Conservation (phyloP, 2,113 vertebrate species). For the Takifugu bimaculatus region DNA sequence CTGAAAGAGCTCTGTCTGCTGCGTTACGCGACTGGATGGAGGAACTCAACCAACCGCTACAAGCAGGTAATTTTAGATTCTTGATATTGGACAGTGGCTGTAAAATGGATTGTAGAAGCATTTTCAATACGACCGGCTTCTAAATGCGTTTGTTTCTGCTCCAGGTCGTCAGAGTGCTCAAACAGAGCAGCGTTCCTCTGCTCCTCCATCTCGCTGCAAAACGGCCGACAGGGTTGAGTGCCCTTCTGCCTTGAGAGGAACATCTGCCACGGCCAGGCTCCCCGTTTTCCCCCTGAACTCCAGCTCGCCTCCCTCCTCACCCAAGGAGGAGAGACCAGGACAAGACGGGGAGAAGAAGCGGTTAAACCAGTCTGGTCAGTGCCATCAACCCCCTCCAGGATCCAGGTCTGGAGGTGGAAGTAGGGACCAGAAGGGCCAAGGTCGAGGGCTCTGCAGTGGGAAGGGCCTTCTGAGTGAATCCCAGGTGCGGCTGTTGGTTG, state of each 20-base stretch:
- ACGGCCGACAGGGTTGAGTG: slow-evolving; percentile 53
- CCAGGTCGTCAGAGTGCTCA: slow-evolving; percentile 67
- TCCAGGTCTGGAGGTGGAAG: slow-evolving; percentile 27
- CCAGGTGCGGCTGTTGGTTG: slow-evolving; percentile 79
- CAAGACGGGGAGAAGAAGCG: slow-evolving; percentile 39
- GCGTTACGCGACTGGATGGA: slow-evolving; percentile 81
- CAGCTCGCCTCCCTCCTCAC: slow-evolving; percentile 51
- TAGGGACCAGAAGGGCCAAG: slow-evolving; percentile 52
- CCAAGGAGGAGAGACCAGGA: slow-evolving; percentile 36
- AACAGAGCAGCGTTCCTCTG: slow-evolving; percentile 58
- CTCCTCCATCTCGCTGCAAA: slow-evolving; percentile 44
- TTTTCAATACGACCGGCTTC: not conserved
- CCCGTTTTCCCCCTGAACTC: slow-evolving; percentile 54
- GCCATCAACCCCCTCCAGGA: slow-evolving; percentile 33
- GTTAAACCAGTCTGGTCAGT: slow-evolving; percentile 17
- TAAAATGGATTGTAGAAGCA: not conserved
- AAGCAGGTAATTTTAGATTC: slow-evolving; percentile 68
- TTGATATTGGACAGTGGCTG: not conserved
- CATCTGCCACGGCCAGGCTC: slow-evolving; percentile 46
- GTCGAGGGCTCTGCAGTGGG: slow-evolving; percentile 45
- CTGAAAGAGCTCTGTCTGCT: slow-evolving; percentile 75
- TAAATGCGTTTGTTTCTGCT: not conserved
- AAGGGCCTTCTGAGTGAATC: slow-evolving; percentile 70
- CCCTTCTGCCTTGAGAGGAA: slow-evolving; percentile 41
- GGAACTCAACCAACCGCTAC: slow-evolving; percentile 78